Evolutionary conservation across 2,888 invertebrate genomes (phyloP).

Genomic region (Zeuzera pyrina): DNA sequence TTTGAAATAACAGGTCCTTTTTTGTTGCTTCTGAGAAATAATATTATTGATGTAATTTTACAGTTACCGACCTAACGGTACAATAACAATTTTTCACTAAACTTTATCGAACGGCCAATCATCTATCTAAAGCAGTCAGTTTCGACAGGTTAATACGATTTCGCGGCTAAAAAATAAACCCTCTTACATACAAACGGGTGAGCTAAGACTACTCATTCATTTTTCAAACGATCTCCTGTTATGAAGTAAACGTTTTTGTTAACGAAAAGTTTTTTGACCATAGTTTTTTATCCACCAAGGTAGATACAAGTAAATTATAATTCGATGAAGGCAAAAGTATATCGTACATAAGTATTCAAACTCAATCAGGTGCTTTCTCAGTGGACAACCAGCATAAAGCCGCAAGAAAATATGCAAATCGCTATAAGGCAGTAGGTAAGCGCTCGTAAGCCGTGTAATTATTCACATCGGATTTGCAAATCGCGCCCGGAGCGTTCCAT

Average conservation of each 20-base stretch:
- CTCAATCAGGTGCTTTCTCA: no score
- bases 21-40: no score
- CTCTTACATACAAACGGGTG: constrained; percentile 19
- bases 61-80: no score
- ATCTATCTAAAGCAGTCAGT: constrained; percentile 21
- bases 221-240: constrained; percentile 18
- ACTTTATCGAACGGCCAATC: no score
- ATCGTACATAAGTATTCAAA: no score
- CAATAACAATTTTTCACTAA: no score
- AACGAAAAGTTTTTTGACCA: background rate
- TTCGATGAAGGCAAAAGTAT: no score
- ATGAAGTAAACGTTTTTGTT: constrained; percentile 13
- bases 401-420: constrained; percentile 72
- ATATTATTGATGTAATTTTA: no score
- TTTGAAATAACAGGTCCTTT: no score
- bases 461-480: constrained; percentile 71
- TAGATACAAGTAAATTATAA: no score
- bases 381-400: constrained; percentile 42
- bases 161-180: constrained; percentile 23
- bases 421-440: constrained; percentile 70
- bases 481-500: constrained; percentile 62
- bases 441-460: constrained; percentile 70
- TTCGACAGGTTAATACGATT: constrained; percentile 26
- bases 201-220: constrained; percentile 15
- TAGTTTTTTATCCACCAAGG: no score